Conservation (phyloP, 2,797 vertebrate species). For the Podargus strigoides region DNA sequence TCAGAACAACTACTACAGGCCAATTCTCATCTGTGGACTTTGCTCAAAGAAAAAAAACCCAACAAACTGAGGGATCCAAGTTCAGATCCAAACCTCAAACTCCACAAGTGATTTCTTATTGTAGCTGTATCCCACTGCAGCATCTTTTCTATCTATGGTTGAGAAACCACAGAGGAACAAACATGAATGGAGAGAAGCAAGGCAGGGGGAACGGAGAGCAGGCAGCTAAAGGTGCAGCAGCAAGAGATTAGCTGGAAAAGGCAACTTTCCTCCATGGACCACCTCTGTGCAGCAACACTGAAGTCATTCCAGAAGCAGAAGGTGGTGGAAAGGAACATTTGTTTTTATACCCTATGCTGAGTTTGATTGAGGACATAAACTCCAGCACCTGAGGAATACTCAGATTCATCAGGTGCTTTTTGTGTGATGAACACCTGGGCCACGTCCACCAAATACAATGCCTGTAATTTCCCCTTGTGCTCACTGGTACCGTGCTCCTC, state of each 20-base stretch:
- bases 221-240: neutral
- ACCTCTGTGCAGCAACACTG: neutral
- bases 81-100: neutral
- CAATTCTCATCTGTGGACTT: neutral
- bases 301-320: neutral
- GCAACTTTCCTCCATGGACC: neutral
- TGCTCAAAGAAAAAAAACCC: neutral
- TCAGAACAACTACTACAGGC: neutral
- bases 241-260: neutral
- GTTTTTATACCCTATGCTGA: neutral
- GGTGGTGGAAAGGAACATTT: neutral
- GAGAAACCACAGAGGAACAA: neutral
- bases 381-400: neutral
- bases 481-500: neutral
- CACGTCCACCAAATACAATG: neutral
- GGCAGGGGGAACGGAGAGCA: neutral
- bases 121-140: neutral
- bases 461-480: neutral
- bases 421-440: neutral
- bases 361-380: neutral
- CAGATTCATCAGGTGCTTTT: fast-evolving
- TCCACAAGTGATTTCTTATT: neutral
- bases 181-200: neutral
- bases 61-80: neutral
- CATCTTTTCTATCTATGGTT: neutral